Base-by-base conservation (phyloP, 2,888 invertebrate genomes). In the Noctua fimbriata region DNA sequence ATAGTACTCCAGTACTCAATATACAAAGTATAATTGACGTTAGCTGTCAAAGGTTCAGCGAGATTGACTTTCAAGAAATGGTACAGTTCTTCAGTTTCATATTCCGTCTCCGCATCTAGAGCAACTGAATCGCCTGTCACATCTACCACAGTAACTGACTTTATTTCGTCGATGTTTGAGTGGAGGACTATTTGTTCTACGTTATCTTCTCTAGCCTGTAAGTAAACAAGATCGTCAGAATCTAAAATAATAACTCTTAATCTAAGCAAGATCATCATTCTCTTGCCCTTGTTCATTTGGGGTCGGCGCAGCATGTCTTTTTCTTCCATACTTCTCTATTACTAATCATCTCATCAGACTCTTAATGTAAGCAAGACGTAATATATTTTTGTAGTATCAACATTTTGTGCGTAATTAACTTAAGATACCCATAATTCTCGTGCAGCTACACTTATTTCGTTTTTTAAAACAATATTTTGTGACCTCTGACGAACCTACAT, bases 1-100 rank as follows among this genome's bases (percentile, higher is more conserved):
- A 97, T 97, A 1, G 94, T 91, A 73, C 96, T 97, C 0, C 91
- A 93, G 78, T 97, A 97, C 3, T 92, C 91, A 76, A 97, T 96
- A 16, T 89, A 92, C 6, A 97, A 83, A 0, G 95, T 94, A 78
- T 97, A 97, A 3, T 93, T 91, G 1, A 79, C 88, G 1, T 91
- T 91, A 9, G 89, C 87, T 5, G 65, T 81, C 60, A 97, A 88
- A 0, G 90, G 36, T 12, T 92, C 67, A 0, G 84, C 84, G 10
- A 97, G 82, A 47, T 95, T 95, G 2, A 97, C 92, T 67, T 90
- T 96, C 14, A 96, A 89, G 81, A 97, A 97, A 84, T 97, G 96
- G 85, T 96, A 97, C 81, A 95, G 92, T 0, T 95, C 94, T 41
- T 93, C 91, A 3, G 93, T 79, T 76, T 92, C 84, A 47, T 89